A percentile compares a stretch with the other conserved stretches of the same genome.
phyloP scores from a whole-genome alignment of 2,888 invertebrate genomes.

The Zygothrica quintamaculata region DNA sequence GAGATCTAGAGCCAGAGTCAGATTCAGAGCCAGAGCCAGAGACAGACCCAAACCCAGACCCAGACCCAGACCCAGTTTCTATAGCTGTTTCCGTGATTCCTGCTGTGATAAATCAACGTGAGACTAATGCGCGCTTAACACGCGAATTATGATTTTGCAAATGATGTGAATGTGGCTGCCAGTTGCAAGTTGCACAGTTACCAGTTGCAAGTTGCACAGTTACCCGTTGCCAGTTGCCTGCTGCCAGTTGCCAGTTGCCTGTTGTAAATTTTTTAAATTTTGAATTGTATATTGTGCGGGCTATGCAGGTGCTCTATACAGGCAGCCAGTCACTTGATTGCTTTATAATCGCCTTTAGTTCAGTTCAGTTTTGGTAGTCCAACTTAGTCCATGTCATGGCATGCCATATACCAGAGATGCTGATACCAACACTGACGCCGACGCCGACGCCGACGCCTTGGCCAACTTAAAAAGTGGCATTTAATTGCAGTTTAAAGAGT shows the following conservation, averaged over 20 bases:
- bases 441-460: constrained; percentile 8
- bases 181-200: constrained; percentile 1
- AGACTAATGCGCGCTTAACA: constrained; percentile 82
- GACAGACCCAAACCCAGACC: constrained; percentile 14
- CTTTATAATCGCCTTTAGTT: constrained; percentile 68
- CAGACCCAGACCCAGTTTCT: constrained; percentile 71
- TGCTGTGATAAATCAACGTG: constrained; percentile 83
- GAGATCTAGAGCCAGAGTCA: no score
- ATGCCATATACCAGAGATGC: neutral
- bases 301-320: neutral
- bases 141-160: constrained; percentile 83
- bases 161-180: constrained; percentile 61
- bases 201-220: neutral
- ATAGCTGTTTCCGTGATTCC: constrained; percentile 57
- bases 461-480: constrained; percentile 44
- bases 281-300: neutral
- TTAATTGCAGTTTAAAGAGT: constrained; percentile 76
- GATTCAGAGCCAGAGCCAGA: constrained; percentile 23
- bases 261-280: neutral
- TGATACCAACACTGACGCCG: constrained; percentile 2
- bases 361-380: constrained; percentile 8
- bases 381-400: constrained; percentile 5
- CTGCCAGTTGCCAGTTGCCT: neutral
- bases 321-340: constrained; percentile 61
- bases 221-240: constrained; percentile 6